A percentile compares a stretch with the other conserved stretches of the same genome.
Evolutionary conservation across 2,888 invertebrate species (phyloP).

Genomic region (Mongoloraphidia duomilia): DNA sequence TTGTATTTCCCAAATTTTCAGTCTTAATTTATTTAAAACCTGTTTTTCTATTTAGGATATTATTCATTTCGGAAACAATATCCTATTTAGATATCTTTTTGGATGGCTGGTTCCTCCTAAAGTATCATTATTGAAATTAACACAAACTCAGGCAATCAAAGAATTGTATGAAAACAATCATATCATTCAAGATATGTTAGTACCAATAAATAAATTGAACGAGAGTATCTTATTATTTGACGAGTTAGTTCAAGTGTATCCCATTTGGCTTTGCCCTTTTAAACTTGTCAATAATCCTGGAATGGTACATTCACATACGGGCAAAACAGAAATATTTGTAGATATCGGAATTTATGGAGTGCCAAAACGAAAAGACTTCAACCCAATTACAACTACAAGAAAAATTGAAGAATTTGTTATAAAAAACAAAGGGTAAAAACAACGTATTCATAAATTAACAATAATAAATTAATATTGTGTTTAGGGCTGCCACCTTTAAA

Average conservation of each 20-base stretch:
- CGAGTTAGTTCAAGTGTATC: conserved; percentile 57
- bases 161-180: conserved; percentile 62
- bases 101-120: conserved; percentile 79
- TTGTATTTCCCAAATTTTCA: conserved; percentile 1
- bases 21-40: background rate
- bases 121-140: conserved; percentile 62
- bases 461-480: too few species aligned
- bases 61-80: conserved; percentile 67
- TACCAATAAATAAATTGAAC: conserved; percentile 48
- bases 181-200: conserved; percentile 68
- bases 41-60: conserved; percentile 44
- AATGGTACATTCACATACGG: conserved; percentile 43
- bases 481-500: too few species aligned
- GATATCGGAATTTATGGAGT: conserved; percentile 74
- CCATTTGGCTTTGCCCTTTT: conserved; percentile 74
- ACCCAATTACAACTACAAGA: conserved; percentile 49
- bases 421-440: conserved; percentile 39
- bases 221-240: conserved; percentile 50
- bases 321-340: conserved; percentile 45
- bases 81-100: conserved; percentile 52
- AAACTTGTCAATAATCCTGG: conserved; percentile 53
- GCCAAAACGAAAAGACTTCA: conserved; percentile 45
- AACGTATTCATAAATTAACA: too few species aligned
- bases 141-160: conserved; percentile 53
- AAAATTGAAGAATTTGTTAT: conserved; percentile 56